Evolutionary conservation across 2,797 vertebrate species (phyloP).

Genomic region (Etheostoma nigrum): DNA sequence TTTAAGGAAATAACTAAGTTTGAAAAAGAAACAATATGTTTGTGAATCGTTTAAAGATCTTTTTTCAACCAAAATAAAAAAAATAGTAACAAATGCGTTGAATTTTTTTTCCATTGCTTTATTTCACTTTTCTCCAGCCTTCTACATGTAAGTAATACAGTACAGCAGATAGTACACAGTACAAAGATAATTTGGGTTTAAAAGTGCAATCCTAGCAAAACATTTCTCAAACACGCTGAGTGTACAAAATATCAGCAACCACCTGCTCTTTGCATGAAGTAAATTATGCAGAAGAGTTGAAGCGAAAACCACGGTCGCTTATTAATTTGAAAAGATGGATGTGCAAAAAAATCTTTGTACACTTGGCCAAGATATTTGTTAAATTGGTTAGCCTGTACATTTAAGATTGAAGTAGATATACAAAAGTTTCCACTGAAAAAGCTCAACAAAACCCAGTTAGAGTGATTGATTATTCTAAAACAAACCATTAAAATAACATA

Average conservation of each 20-base stretch:
- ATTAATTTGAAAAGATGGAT: constrained; percentile 12
- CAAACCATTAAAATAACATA: no score
- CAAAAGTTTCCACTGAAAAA: no score
- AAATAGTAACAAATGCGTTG: neutral
- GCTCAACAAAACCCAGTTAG: no score
- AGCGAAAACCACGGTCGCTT: neutral
- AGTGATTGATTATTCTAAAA: no score
- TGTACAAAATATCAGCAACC: constrained; percentile 32
- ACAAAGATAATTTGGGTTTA: constrained; percentile 74
- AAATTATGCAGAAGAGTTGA: constrained; percentile 44
- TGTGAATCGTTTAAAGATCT: no score
- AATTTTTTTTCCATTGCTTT: constrained; percentile 16
- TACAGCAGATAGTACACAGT: constrained; percentile 70
- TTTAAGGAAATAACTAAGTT: no score
- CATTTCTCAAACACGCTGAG: constrained; percentile 40
- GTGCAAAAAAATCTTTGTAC: constrained; percentile 49
- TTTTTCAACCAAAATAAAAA: neutral
- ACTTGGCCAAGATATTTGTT: neutral
- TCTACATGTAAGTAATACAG: constrained; percentile 40
- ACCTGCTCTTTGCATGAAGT: constrained; percentile 53
- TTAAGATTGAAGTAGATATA: neutral
- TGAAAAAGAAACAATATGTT: no score
- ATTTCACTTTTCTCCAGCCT: constrained; percentile 46
- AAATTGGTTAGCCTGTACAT: neutral
- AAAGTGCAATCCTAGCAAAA: constrained; percentile 64